phyloP scores from a whole-genome alignment of 2,888 invertebrate species.

The Trachelus iudaicus region DNA sequence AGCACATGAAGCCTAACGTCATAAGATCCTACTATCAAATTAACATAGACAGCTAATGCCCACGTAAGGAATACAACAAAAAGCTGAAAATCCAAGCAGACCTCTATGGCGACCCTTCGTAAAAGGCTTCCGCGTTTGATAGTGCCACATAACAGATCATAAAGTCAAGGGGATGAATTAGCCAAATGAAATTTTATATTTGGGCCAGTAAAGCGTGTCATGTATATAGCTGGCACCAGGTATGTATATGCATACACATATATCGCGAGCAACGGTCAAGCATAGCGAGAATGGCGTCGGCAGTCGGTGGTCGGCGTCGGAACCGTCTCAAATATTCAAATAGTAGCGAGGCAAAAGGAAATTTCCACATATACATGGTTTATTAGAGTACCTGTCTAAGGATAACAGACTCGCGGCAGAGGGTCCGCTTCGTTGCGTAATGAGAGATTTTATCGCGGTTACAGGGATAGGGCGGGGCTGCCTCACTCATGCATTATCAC shows the following conservation, averaged over 20 bases:
- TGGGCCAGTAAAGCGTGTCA: not conserved
- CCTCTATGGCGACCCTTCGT: not conserved
- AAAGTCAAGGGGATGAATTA: not conserved
- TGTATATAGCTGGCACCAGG: not conserved
- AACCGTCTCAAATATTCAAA: slow-evolving; percentile 3
- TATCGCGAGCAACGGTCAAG: not conserved
- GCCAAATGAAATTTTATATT: not conserved
- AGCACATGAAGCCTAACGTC: not conserved
- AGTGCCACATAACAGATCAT: not conserved
- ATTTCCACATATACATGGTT: slow-evolving; percentile 46
- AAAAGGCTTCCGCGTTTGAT: not conserved
- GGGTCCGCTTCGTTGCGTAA: slow-evolving; percentile 58
- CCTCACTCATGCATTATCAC: slow-evolving; percentile 58
- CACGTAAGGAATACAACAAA: not conserved
- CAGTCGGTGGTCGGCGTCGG: not conserved
- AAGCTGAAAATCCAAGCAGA: not conserved
- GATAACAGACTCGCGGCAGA: slow-evolving; percentile 46
- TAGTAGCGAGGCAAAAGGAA: slow-evolving; percentile 37
- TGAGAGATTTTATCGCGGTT: slow-evolving; percentile 60
- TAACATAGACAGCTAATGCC: not conserved
- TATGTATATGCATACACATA: not conserved
- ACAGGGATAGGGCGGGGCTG: slow-evolving; percentile 62
- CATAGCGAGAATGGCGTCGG: not conserved
- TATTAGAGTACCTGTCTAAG: slow-evolving; percentile 49
- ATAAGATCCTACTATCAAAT: not conserved